phyloP scores from a whole-genome alignment of 2,888 invertebrate species.

The Rambutsinella grinnellia region DNA sequence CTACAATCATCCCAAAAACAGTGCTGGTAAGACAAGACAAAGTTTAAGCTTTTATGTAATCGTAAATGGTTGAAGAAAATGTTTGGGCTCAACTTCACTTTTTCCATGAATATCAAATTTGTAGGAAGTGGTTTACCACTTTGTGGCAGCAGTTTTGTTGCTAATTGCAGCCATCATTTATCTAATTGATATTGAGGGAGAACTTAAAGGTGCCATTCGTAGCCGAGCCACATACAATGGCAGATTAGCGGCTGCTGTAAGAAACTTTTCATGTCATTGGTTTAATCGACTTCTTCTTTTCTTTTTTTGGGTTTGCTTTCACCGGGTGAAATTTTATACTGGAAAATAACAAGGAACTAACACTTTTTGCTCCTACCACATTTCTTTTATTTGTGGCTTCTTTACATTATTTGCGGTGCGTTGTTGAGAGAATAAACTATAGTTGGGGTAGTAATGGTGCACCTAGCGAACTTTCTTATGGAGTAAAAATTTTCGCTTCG shows the following conservation, averaged over 20 bases:
- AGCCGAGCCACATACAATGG: slow-evolving; percentile 73
- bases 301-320: slow-evolving; percentile 34
- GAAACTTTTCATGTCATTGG: slow-evolving; percentile 66
- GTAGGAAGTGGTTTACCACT: slow-evolving; percentile 87
- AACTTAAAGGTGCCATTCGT: slow-evolving; percentile 66
- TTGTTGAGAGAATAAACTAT: slow-evolving; percentile 62
- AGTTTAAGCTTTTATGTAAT: slow-evolving; percentile 7
- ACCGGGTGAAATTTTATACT: background rate
- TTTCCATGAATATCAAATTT: slow-evolving; percentile 67
- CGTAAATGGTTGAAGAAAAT: background rate
- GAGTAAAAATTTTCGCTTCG: slow-evolving; percentile 66
- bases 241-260: slow-evolving; percentile 81
- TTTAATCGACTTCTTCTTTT: slow-evolving; percentile 37
- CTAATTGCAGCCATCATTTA: slow-evolving; percentile 80
- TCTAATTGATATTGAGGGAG: slow-evolving; percentile 75
- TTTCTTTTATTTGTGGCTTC: slow-evolving; percentile 67
- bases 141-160: slow-evolving; percentile 80
- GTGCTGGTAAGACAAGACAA: slow-evolving; percentile 76
- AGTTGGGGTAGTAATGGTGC: slow-evolving; percentile 49
- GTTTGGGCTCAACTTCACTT: background rate
- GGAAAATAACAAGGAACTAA: slow-evolving; percentile 62
- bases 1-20: slow-evolving; percentile 87
- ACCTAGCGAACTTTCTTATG: slow-evolving; percentile 65
- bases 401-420: slow-evolving; percentile 61
- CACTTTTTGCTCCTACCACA: slow-evolving; percentile 63